Evolutionary conservation across 2,888 invertebrate species (phyloP).

Genomic region (Drosophila robusta): DNA sequence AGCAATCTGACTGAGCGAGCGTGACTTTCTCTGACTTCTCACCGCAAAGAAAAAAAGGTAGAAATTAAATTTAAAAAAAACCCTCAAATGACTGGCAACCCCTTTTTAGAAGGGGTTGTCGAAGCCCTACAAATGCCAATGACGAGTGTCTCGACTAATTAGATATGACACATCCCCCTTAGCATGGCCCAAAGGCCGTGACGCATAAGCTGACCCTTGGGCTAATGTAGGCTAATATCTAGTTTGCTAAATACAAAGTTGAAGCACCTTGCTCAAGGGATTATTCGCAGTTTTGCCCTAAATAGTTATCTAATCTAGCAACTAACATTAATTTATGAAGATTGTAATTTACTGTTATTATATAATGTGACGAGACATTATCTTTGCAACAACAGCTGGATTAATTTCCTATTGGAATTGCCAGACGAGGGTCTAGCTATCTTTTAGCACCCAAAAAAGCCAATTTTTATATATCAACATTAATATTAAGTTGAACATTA

Average conservation of each 20-base stretch:
- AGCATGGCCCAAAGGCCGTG: conserved; percentile 23
- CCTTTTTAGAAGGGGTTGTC: conserved; percentile 41
- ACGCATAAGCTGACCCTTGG: conserved; percentile 28
- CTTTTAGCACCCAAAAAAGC: neutral
- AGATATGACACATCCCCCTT: conserved; percentile 42
- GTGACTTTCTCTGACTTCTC: conserved; percentile 54
- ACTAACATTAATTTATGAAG: conserved; percentile 1
- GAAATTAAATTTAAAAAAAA: conserved; percentile 6
- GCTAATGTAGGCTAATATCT: conserved; percentile 16
- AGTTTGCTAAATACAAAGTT: conserved; percentile 16
- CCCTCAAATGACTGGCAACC: conserved; percentile 13
- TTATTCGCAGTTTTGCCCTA: neutral
- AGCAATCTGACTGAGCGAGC: conserved; percentile 35
- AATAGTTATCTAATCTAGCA: conserved; percentile 37
- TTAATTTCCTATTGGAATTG: conserved; percentile 11
- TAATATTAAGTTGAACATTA: neutral
- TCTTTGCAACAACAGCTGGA: conserved; percentile 30
- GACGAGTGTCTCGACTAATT: conserved; percentile 62
- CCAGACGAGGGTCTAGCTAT: neutral
- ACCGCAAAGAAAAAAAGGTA: conserved; percentile 2
- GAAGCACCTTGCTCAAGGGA: neutral
- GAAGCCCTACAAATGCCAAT: conserved; percentile 64
- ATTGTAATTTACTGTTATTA: conserved; percentile 33
- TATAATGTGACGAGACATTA: conserved; percentile 25
- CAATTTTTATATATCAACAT: neutral